Evolutionary conservation across 2,113 vertebrate genomes (phyloP).

Genomic region (Struthidea cinerea): DNA sequence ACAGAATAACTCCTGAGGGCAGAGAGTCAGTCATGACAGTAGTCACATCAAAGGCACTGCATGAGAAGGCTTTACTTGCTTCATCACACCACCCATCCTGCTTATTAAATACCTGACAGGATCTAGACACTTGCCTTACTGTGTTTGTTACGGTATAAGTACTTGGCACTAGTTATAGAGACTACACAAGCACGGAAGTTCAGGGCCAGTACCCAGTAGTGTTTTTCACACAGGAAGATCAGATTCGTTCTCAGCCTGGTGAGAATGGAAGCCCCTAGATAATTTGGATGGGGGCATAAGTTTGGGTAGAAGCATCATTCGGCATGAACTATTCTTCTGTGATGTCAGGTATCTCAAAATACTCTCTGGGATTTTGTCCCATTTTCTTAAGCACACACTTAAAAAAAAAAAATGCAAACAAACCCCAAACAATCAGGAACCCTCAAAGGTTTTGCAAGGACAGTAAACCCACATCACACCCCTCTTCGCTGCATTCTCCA

Average conservation of each 20-base stretch:
- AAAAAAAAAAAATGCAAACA: neutral
- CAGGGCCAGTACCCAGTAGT: neutral
- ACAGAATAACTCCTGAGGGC: conserved; percentile 90
- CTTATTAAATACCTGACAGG: neutral
- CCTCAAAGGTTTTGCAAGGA: neutral
- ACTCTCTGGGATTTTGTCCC: neutral
- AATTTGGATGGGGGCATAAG: neutral
- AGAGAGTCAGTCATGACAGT: neutral
- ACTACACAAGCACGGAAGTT: neutral
- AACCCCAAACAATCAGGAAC: neutral
- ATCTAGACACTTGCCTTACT: neutral
- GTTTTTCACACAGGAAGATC: neutral
- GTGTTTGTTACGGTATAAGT: neutral
- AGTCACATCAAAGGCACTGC: neutral
- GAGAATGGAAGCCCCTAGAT: neutral
- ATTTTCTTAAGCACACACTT: neutral
- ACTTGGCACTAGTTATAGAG: neutral
- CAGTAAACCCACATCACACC: neutral
- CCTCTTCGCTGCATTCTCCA: neutral
- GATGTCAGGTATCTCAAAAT: neutral
- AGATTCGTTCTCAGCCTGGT: neutral
- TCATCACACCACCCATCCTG: neutral
- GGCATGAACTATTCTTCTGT: neutral
- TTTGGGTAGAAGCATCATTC: neutral
- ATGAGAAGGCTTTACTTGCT: neutral